Conservation (phyloP, 2,888 invertebrate species). For the Napeogenes sylphis region DNA sequence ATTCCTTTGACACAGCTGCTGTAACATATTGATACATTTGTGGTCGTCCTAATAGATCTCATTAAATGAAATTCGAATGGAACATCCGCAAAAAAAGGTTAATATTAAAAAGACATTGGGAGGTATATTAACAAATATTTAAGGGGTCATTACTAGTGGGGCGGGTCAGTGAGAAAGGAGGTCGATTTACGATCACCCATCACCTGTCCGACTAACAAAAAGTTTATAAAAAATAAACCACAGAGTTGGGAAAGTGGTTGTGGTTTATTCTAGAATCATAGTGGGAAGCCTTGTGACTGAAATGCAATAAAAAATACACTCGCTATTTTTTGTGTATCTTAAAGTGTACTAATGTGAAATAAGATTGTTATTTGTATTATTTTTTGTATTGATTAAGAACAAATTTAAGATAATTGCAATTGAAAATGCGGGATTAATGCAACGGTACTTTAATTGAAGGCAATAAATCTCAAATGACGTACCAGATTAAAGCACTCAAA, state of each 20-base stretch:
- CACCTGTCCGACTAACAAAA: constrained; percentile 28
- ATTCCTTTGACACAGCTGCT: constrained; percentile 32
- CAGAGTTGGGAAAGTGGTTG: constrained; percentile 14
- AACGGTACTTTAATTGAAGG: constrained; percentile 13
- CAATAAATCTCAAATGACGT: constrained; percentile 19
- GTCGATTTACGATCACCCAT: constrained; percentile 26
- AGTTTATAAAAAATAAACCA: constrained; percentile 15
- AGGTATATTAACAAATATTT: constrained; percentile 63
- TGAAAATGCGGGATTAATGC: constrained; percentile 9
- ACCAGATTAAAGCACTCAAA: constrained; percentile 7
- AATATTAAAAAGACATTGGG: constrained; percentile 65
- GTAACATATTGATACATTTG: constrained; percentile 22
- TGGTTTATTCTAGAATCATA: background rate
- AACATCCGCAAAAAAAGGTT: constrained; percentile 39
- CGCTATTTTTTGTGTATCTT: no score
- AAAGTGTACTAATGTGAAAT: no score
- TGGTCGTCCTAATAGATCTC: constrained; percentile 28
- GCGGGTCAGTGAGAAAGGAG: constrained; percentile 32
- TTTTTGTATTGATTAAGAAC: constrained; percentile 6
- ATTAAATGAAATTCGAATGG: constrained; percentile 32
- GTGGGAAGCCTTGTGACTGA: background rate
- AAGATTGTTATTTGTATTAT: no score
- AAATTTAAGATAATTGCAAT: constrained; percentile 17
- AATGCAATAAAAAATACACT: no score
- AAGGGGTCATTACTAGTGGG: constrained; percentile 52